phyloP scores from a whole-genome alignment of 2,113 vertebrate species.

The Plecturocebus donacophilus region DNA sequence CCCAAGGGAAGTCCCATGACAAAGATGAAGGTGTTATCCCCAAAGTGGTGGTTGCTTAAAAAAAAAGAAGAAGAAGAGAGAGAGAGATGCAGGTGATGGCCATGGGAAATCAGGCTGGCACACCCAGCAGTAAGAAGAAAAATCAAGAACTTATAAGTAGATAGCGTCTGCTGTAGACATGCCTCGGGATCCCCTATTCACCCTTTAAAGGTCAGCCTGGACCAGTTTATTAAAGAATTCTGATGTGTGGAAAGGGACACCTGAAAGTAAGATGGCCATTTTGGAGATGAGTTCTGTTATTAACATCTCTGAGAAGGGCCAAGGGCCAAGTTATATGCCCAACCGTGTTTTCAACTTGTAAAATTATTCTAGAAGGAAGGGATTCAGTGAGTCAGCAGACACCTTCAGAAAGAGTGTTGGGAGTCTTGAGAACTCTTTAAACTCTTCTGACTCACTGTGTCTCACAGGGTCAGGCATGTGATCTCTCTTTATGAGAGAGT shows the following conservation, averaged over 20 bases:
- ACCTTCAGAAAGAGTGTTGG: constrained; percentile 54
- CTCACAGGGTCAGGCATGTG: constrained; percentile 42
- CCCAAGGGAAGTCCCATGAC: not conserved
- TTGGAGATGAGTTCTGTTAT: not conserved
- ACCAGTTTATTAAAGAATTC: not conserved
- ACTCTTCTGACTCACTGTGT: constrained; percentile 71
- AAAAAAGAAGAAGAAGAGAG: no score
- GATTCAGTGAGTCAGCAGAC: constrained; percentile 24
- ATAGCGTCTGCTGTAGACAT: not conserved
- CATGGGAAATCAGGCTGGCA: not conserved
- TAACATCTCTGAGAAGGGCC: not conserved
- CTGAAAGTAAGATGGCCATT: not conserved
- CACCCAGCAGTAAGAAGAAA: not conserved
- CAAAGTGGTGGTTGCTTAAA: no score
- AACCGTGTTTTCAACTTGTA: constrained; percentile 34
- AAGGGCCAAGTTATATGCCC: not conserved
- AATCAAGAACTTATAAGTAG: not conserved
- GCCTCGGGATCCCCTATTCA: not conserved
- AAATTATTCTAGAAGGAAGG: constrained; percentile 54
- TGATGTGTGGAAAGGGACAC: not conserved
- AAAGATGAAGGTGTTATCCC: not conserved
- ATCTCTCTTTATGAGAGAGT: constrained; percentile 64
- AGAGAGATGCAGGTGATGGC: not conserved
- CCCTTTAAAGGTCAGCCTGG: not conserved
- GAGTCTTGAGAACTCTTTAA: constrained; percentile 63